These are phyloP conservation scores for Mechanitis mazaeus DNA, from an alignment of 2,888 invertebrate genomes.

Conservation along the genomic window DNA sequence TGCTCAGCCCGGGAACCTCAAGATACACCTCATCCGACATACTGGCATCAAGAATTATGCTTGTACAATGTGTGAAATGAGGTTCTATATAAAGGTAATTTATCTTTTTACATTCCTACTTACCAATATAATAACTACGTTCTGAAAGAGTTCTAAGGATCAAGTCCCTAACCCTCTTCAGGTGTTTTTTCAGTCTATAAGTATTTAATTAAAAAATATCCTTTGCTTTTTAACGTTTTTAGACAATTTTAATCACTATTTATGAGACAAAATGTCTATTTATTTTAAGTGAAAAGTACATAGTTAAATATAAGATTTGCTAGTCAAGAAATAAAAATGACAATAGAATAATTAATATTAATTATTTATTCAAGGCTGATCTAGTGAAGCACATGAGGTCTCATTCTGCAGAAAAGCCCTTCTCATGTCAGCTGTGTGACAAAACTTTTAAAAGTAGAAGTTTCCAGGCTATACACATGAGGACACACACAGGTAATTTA, in stretches of 20 bases:
- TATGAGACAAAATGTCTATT: no score
- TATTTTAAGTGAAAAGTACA: neutral
- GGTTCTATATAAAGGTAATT: slow-evolving; percentile 64
- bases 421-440: slow-evolving; percentile 88
- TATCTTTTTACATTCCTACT: slow-evolving; percentile 1
- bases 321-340: neutral
- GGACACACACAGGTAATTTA: slow-evolving; percentile 84
- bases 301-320: neutral
- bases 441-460: slow-evolving; percentile 92
- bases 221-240: no score
- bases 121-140: slow-evolving; percentile 5
- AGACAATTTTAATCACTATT: no score
- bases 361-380: slow-evolving; percentile 48
- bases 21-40: slow-evolving; percentile 67
- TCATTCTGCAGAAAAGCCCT: slow-evolving; percentile 91
- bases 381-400: slow-evolving; percentile 69
- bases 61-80: slow-evolving; percentile 66
- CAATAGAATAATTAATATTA: neutral
- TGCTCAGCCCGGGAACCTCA: slow-evolving; percentile 72
- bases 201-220: no score
- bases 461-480: slow-evolving; percentile 87
- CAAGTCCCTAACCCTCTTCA: no score
- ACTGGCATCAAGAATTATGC: slow-evolving; percentile 68
- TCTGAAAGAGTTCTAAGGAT: no score
- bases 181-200: no score